Conservation (phyloP, 2,113 vertebrate species). For the Oncorhynchus mykiss region DNA sequence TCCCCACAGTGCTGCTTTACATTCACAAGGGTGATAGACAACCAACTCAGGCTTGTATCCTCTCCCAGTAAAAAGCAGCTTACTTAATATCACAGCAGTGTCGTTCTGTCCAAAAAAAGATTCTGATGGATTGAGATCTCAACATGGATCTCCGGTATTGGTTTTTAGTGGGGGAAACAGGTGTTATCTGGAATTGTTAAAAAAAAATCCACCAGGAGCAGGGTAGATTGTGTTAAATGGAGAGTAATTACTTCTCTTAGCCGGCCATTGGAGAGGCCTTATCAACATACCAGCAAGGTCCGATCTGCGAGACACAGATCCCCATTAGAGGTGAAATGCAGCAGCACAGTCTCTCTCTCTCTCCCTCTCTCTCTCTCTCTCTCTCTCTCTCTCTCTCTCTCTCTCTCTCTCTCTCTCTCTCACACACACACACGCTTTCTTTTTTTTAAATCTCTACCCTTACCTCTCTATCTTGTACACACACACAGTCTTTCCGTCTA, state of each 20-base stretch:
- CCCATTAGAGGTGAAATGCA: conserved; percentile 36
- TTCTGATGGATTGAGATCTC: conserved; percentile 30
- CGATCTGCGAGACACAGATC: conserved; percentile 36
- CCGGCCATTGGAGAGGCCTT: conserved; percentile 46
- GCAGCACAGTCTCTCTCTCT: neutral
- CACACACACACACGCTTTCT: neutral
- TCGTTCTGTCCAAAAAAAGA: conserved; percentile 26
- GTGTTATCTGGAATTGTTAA: conserved; percentile 59
- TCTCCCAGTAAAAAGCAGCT: conserved; percentile 6
- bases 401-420: neutral
- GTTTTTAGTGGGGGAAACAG: conserved; percentile 24
- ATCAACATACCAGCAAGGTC: conserved; percentile 47
- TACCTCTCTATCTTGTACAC: neutral
- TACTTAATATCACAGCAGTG: conserved; percentile 47
- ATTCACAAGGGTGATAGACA: neutral
- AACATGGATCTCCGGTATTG: conserved; percentile 2
- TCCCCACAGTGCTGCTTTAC: neutral
- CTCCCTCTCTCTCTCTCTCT: neutral
- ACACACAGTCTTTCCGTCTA: neutral
- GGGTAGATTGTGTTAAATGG: conserved; percentile 39
- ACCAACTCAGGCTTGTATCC: conserved; percentile 22
- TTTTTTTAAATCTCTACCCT: too few species aligned
- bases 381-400: neutral
- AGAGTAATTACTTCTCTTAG: conserved; percentile 59
- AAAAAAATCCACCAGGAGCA: conserved; percentile 34